Conservation (phyloP, 2,888 invertebrate species). For the Drosophila setosimentum region DNA sequence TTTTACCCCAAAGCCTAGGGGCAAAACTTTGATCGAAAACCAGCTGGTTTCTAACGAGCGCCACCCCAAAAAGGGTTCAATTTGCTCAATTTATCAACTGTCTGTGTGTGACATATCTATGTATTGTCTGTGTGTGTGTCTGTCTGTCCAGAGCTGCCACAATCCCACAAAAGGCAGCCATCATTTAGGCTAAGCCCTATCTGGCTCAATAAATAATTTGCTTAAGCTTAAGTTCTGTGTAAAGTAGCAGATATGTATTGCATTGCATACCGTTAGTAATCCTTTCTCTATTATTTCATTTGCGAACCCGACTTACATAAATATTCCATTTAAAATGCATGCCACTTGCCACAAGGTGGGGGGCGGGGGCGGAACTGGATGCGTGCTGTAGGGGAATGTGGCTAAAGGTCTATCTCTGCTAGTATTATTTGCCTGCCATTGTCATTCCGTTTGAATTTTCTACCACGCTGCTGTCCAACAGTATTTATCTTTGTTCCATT, state of each 20-base stretch:
- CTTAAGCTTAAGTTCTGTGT: conserved; percentile 75
- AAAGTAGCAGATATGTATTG: conserved; percentile 63
- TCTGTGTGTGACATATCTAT: conserved; percentile 7
- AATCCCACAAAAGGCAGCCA: conserved; percentile 11
- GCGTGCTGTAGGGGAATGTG: conserved; percentile 8
- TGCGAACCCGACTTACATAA: conserved; percentile 67
- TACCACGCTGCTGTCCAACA: conserved; percentile 4
- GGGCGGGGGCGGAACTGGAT: background rate
- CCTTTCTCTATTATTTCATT: conserved; percentile 79
- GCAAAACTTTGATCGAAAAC: conserved; percentile 33
- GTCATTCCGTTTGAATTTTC: conserved; percentile 43
- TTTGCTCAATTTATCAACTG: conserved; percentile 53
- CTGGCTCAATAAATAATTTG: conserved; percentile 76
- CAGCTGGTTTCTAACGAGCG: conserved; percentile 21
- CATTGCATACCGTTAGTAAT: conserved; percentile 57
- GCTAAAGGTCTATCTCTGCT: conserved; percentile 35
- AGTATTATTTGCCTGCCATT: conserved; percentile 45
- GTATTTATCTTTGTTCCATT: conserved; percentile 53
- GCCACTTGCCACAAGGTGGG: conserved; percentile 9
- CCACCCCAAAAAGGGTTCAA: conserved; percentile 31
- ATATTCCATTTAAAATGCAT: conserved; percentile 78
- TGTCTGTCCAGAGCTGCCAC: conserved; percentile 7
- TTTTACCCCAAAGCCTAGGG: conserved; percentile 14
- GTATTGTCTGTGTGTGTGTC: background rate
- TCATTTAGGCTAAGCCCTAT: conserved; percentile 27